Percentiles rank a stretch among this genome's conserved stretches.
These are phyloP conservation scores for Volucella bombylans DNA, from an alignment of 2,888 invertebrate species.

Conservation along the genomic window DNA sequence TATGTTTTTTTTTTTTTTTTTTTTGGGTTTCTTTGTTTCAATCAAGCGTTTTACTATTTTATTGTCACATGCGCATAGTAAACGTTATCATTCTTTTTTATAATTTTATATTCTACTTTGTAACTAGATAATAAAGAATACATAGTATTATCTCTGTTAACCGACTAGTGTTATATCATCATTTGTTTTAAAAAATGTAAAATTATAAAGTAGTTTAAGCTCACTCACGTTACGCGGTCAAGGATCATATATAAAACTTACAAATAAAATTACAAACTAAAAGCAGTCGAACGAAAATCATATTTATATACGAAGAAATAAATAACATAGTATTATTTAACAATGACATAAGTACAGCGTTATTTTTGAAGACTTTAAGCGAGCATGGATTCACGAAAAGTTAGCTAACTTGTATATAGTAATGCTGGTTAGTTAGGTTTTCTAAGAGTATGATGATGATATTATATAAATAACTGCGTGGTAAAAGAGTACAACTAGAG, in stretches of 20 bases:
- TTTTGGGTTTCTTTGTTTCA: constrained; percentile 1
- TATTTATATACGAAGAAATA: constrained; percentile 46
- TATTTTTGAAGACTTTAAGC: constrained; percentile 22
- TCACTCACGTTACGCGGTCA: constrained; percentile 58
- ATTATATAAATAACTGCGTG: constrained; percentile 31
- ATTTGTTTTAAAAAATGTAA: constrained; percentile 31
- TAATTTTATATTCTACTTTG: constrained; percentile 3
- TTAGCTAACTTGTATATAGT: constrained; percentile 10
- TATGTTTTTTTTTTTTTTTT: constrained; percentile 10
- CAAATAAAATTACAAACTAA: constrained; percentile 45
- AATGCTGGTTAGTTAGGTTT: constrained; percentile 43
- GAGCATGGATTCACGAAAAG: constrained; percentile 32
- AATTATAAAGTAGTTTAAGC: constrained; percentile 39
- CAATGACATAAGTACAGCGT: constrained; percentile 62
- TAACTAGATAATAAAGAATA: constrained; percentile 12
- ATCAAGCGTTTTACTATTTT: constrained; percentile 23
- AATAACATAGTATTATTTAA: constrained; percentile 63
- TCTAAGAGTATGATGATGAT: constrained; percentile 41
- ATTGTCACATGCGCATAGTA: constrained; percentile 23
- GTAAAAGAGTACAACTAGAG: constrained; percentile 49
- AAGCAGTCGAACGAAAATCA: constrained; percentile 53
- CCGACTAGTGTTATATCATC: constrained; percentile 65
- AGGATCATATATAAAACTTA: constrained; percentile 53
- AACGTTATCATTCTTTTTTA: constrained; percentile 24
- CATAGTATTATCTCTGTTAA: constrained; percentile 38